phyloP scores from a whole-genome alignment of 2,113 vertebrate genomes.

The Tachysurus fulvidraco region DNA sequence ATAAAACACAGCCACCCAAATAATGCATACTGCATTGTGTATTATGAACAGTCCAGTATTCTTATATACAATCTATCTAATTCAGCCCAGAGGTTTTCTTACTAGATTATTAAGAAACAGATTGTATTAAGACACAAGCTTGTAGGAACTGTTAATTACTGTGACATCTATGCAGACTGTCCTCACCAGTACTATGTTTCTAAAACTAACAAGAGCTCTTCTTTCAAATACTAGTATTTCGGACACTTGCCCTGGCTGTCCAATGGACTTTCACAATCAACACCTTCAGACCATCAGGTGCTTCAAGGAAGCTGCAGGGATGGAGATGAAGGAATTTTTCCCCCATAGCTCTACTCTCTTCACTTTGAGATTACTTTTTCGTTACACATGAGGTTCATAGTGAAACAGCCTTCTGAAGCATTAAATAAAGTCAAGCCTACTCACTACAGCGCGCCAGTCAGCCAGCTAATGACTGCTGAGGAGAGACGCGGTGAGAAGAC shows the following conservation, averaged over 20 bases:
- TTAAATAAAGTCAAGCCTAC: constrained; percentile 63
- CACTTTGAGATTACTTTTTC: constrained; percentile 61
- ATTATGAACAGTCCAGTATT: neutral
- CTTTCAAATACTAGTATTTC: neutral
- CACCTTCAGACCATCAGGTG: constrained; percentile 33
- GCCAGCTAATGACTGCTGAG: constrained; percentile 56
- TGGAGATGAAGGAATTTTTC: constrained; percentile 43
- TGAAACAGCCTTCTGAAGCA: constrained; percentile 63
- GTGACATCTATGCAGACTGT: neutral
- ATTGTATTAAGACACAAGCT: neutral
- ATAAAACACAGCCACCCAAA: neutral
- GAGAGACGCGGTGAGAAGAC: constrained; percentile 24
- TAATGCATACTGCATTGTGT: neutral
- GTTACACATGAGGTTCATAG: constrained; percentile 59
- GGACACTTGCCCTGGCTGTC: constrained; percentile 12
- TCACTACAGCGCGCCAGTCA: constrained; percentile 57
- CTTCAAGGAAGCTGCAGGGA: constrained; percentile 36
- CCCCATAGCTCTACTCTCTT: constrained; percentile 34
- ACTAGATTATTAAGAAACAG: neutral
- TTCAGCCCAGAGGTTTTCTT: neutral
- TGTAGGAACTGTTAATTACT: neutral
- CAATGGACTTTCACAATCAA: constrained; percentile 36
- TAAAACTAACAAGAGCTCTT: neutral
- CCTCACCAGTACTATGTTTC: neutral
- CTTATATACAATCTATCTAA: neutral